Evolutionary conservation across 1,140 invertebrate genomes (phyloP), one percentile per base, ranked within the genome.

Genomic region (Pseudomyrmex flavicornis): DNA sequence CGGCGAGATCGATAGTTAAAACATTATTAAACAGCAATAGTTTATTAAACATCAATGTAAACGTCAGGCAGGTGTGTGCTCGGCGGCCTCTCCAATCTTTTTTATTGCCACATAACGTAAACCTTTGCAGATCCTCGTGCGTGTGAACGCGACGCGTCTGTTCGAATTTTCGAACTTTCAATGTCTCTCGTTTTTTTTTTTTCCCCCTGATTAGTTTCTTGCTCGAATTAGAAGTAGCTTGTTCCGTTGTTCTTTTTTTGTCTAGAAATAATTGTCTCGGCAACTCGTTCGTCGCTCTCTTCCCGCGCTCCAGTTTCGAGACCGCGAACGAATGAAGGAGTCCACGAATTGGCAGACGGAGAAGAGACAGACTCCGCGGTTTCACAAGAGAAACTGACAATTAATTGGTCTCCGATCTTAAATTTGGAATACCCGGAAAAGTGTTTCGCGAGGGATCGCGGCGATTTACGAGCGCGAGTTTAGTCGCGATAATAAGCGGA

Each of bases 1-100:
- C 58, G 85, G 65, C 46, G 44, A 26, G 59, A 87, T 86, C 77
- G 70, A 72, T 83, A 82, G 65, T 86, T 83, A 70, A 75, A 77
- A 76, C 79, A 79, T 72, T 80, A 80, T 80, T 80, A 80, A 76
- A 76, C 48, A 76, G 74, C 66, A 35, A 80, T 80, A 80, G 76
- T 80, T 80, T 80, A 80, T 80, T 72, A 80, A 80, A 80, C 76
- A 80, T 72, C 54, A 61, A 80, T 80, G 50, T 59, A 70, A 35
- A 70, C 76, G 22, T 61, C 54, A 52, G n/a, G 5, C 20, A 72
- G 66, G 44, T 72, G 44, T 7, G 76, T 44, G 20, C 35, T 35
- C 3, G 20, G 5, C 54, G 15, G 5, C 54, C 20, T 79, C 44
- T 26, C 54, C 63, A 69, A 69, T 79, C 52, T 69, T 69, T 69